These are phyloP conservation scores for Lasioglossum pauxillum DNA, from an alignment of 2,888 invertebrate species.

Conservation along the genomic window DNA sequence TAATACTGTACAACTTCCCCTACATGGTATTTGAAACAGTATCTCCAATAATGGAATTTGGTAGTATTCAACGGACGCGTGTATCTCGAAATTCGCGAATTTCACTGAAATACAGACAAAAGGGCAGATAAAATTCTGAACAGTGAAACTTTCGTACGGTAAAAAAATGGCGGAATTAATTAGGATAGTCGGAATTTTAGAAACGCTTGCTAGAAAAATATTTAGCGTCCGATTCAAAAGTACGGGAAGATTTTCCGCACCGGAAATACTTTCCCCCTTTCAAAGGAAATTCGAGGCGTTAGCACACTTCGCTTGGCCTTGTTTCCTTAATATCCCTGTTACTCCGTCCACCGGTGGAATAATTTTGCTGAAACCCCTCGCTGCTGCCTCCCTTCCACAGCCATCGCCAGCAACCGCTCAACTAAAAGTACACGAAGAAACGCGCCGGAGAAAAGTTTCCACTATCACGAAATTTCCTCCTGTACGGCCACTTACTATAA, in stretches of 20 bases:
- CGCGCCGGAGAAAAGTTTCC: slow-evolving; percentile 27
- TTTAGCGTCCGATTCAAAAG: slow-evolving; percentile 15
- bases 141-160: neutral
- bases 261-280: neutral
- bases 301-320: slow-evolving; percentile 43
- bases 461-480: slow-evolving; percentile 15
- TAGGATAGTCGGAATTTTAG: neutral
- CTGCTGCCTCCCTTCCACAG: slow-evolving; percentile 4
- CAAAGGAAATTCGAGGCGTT: slow-evolving; percentile 42
- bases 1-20: neutral
- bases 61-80: neutral
- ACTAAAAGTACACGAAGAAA: slow-evolving; percentile 33
- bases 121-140: neutral
- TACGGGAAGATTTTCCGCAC: neutral
- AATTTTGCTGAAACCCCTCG: slow-evolving; percentile 36
- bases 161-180: neutral
- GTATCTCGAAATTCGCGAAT: neutral
- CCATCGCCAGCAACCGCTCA: slow-evolving; percentile 28
- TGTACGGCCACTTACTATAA: slow-evolving; percentile 8
- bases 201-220: neutral
- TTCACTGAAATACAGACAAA: neutral
- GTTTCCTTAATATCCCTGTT: slow-evolving; percentile 57
- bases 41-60: no score
- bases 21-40: no score
- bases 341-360: slow-evolving; percentile 43